Evolutionary conservation across 1,140 invertebrate species (phyloP), one percentile per base, ranked within the genome.

Genomic region (Forficula auricularia): DNA sequence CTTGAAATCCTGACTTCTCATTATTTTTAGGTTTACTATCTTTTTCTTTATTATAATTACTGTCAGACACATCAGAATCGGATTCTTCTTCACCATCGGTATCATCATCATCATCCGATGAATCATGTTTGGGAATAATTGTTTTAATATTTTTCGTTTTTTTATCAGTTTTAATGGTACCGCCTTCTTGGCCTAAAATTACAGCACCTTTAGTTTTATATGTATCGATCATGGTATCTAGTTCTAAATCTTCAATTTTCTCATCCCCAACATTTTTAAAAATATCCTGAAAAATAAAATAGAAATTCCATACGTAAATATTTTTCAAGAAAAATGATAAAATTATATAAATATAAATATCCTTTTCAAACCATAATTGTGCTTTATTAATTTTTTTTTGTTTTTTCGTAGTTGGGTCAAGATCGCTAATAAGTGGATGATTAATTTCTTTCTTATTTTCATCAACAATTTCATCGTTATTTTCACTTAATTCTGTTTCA

Each of bases 321-420:
- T 9, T 27, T 39, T 12, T 38, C 14, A 44, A 38, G 18, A 31
- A 33, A 19, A 3, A 42, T n/a, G 19, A 13, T 3, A 40, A 38
- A 30, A 19, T 12, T 3, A 35, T n/a, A 46, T 32, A 10, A 43
- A 43, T 31, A 45, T 20, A 43, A 16, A 41, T 52, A 50, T 70
- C 70, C 59, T 87, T 86, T 52, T 86, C 77, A 59, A 92, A 94
- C 87, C 88, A 95, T 9, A 83, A 59, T 48, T 86, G 70, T 0
- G 84, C 82, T 60, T 84, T 86, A 44, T 78, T 72, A 33, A 75
- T 63, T 31, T 73, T 68, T 53, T 75, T 81, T 1, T 75, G 70
- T 35, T 77, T 70, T 49, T 77, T 77, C 42, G 82, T 75, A 14
- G 77, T 70, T 41, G 72, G 63, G 56, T 90, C 86, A 22, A 91